Evolutionary conservation across 1,140 invertebrate species (phyloP), one percentile per base, ranked within the genome.

Genomic region (Schlechtendalia chinensis): DNA sequence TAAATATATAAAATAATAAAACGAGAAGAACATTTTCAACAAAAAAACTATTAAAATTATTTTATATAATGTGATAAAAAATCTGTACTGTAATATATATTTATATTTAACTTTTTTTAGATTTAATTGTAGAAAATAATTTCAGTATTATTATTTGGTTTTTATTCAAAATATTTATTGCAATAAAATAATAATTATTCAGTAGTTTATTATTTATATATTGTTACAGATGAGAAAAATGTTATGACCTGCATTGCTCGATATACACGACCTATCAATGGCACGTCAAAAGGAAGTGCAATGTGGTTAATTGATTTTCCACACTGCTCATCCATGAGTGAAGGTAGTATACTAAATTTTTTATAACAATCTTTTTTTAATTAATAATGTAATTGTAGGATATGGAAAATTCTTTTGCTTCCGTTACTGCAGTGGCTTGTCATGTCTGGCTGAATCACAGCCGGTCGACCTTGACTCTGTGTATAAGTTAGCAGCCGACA

Each of bases 341-440:
- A 79, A 79, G 75, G 75, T 67, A 81, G 3, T 17, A 6, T 58
- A 75, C 14, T 56, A 17, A 4, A 39, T n/a, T 67, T 72, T 54
- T 27, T 27, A 50, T 24, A 14, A 2, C 24, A 45, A 53, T 53
- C 29, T 53, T 32, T 54, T 12, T n/a, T 32, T 19, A 72, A 72
- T 50, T 47, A 16, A 17, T 10, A 24, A 50, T 69, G 5, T 53
- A 72, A 29, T 71, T 50, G 27, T 83, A 87, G 86, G 86, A 81
- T 85, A 84, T 82, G 85, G 84, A 77, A 87, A 87, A 83, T 83
- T 87, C 74, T 82, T 88, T 82, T 88, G 87, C 82, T 88, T 88
- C 83, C 86, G 87, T 53, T 88, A 88, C 84, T 88, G 88, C 83
- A 86, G 86, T 80, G 86, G 86, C 24, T 83, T 87, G 58, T 85